Evolutionary conservation across 2,888 invertebrate species (phyloP).

Genomic region (Dinocampus coccinellae): DNA sequence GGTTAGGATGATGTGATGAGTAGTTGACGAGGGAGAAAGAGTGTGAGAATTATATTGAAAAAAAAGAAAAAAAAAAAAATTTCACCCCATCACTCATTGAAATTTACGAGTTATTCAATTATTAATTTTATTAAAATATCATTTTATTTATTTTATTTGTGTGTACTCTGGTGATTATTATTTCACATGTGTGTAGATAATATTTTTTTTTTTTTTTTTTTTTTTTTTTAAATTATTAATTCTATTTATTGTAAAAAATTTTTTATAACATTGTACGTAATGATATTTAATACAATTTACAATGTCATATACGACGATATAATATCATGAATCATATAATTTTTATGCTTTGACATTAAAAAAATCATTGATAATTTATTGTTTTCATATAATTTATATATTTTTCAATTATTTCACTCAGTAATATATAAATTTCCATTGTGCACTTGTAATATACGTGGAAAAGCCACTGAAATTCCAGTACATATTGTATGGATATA

Average conservation of each 20-base stretch:
- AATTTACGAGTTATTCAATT: neutral
- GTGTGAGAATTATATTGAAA: slow-evolving; percentile 17
- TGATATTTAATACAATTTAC: neutral
- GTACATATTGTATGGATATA: neutral
- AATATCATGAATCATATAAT: slow-evolving; percentile 42
- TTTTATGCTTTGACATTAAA: slow-evolving; percentile 42
- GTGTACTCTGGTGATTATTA: no score
- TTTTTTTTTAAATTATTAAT: no score
- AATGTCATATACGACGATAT: neutral
- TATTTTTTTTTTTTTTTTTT: no score
- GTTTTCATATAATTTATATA: slow-evolving; percentile 41
- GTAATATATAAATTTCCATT: neutral
- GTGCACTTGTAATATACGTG: neutral
- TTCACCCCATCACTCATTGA: slow-evolving; percentile 15
- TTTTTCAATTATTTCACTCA: slow-evolving; percentile 31
- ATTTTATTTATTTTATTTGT: neutral
- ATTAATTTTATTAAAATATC: neutral
- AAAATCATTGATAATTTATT: slow-evolving; percentile 40
- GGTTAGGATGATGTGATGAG: slow-evolving; percentile 9
- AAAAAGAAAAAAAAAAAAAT: no score
- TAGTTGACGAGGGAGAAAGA: slow-evolving; percentile 19
- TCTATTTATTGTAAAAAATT: no score
- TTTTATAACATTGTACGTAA: no score
- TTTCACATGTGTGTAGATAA: no score
- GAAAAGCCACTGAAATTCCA: neutral